phyloP scores from a whole-genome alignment of 1,140 invertebrate species.

The Eueides isabella region DNA sequence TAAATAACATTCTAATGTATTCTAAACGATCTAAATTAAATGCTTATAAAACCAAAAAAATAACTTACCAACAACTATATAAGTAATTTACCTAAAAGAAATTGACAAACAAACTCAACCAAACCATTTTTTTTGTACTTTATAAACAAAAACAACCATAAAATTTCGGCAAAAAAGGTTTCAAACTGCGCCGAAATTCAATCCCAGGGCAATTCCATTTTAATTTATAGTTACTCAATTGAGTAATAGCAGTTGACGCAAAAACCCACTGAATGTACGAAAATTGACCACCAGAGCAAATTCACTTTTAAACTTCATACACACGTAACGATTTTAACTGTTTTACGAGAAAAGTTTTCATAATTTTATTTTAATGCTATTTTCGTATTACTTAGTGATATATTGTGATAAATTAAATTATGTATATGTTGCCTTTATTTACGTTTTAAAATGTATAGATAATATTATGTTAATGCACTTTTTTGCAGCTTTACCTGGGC shows the following conservation, averaged over 20 bases:
- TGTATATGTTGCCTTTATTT: no score
- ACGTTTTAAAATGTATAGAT: no score
- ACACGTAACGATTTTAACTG: constrained; percentile 14
- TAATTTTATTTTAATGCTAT: constrained; percentile 11
- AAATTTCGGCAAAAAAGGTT: no score
- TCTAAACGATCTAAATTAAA: no score
- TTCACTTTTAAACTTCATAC: constrained; percentile 24
- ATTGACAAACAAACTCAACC: neutral
- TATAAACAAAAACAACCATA: constrained; percentile 15
- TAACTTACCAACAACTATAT: no score
- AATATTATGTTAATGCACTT: no score
- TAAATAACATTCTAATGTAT: no score
- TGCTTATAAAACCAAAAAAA: no score
- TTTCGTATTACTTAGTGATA: neutral
- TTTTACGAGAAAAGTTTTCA: neutral
- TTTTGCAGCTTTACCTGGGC: no score
- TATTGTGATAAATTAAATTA: no score
- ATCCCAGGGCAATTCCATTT: constrained; percentile 32
- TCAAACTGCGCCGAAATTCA: constrained; percentile 22
- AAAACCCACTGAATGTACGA: constrained; percentile 29
- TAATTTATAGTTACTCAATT: constrained; percentile 39
- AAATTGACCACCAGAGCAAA: constrained; percentile 31
- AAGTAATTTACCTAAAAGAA: neutral
- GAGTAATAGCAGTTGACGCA: constrained; percentile 35
- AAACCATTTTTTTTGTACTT: neutral